Base-by-base conservation (phyloP, 1,140 invertebrate species). In the Coboldia fuscipes region DNA sequence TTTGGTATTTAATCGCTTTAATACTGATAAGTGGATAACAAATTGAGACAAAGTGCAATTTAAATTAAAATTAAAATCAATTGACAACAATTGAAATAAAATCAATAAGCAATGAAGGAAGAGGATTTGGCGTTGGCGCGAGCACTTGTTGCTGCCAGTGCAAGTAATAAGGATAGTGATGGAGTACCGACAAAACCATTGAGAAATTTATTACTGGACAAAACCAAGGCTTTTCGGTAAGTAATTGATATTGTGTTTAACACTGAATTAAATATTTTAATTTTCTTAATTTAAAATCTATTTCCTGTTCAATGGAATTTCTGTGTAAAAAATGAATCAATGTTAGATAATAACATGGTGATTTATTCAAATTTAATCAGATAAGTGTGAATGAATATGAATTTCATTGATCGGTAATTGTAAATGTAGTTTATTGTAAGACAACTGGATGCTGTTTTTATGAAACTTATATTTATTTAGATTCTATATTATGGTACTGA, bases 91-190 rank as follows among this genome's bases (percentile, higher is more conserved):
- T n/a, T n/a, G n/a, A n/a, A n/a, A n/a, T n/a, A n/a, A n/a, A n/a
- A n/a, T n/a, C n/a, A n/a, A n/a, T n/a, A n/a, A n/a, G n/a, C n/a
- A 28, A 70, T 73, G 68, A 68, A 73, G 48, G 72, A 75, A 43
- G 62, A 66, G 44, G 66, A 74, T 43, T 41, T 77, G 24, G 60
- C 67, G 38, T 48, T 75, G 45, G 73, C 73, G 2, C 62, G 64
- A 12, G 65, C 68, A 17, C 56, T 77, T 40, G 68, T 69, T 9
- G 65, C 60, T 0, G 63, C 62, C 38, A 62, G 60, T 1, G 47
- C n/a, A n/a, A n/a, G n/a, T n/a, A n/a, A 47, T 7, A 61, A 60
- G 14, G 52, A 47, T 35, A 64, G 61, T 1, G 61, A 64, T 3
- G 60, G 61, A 2, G 61, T 61, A 23, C 67, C 63, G 9, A 65